Evolutionary conservation across 2,888 invertebrate genomes (phyloP).

Genomic region (Notodonta ziczac): DNA sequence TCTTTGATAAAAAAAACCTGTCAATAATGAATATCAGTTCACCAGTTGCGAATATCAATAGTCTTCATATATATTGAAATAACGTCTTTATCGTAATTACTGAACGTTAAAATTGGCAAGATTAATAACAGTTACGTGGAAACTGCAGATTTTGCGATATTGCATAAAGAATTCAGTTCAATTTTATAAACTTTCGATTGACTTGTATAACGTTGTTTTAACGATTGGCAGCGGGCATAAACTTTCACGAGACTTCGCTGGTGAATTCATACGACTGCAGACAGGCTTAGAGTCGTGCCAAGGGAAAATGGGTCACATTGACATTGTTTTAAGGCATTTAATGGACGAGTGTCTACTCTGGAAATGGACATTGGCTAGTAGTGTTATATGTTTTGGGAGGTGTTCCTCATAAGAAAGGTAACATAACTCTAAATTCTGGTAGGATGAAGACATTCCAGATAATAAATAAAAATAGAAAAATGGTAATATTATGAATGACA

Average conservation of each 20-base stretch:
- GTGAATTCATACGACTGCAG: not conserved
- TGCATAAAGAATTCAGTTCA: conserved; percentile 5
- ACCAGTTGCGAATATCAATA: too few species aligned
- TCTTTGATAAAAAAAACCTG: too few species aligned
- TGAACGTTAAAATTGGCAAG: not conserved
- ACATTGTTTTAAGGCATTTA: not conserved
- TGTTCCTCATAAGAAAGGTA: too few species aligned
- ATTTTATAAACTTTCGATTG: conserved; percentile 12
- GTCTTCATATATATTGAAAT: too few species aligned
- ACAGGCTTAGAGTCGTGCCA: not conserved
- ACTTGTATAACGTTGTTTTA: conserved; percentile 8
- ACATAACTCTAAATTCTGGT: too few species aligned
- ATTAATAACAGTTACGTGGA: not conserved
- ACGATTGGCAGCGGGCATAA: not conserved
- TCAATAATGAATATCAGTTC: too few species aligned
- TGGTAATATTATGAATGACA: too few species aligned
- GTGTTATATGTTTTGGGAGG: not conserved
- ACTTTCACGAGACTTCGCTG: conserved; percentile 8
- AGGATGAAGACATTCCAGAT: too few species aligned
- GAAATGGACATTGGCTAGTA: too few species aligned
- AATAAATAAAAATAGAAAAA: too few species aligned
- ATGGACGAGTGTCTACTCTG: not conserved
- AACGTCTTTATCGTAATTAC: not conserved
- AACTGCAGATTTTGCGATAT: not conserved
- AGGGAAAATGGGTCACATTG: not conserved